Base-by-base conservation (phyloP, 2,888 invertebrate species). In the Drosophila koepferae region DNA sequence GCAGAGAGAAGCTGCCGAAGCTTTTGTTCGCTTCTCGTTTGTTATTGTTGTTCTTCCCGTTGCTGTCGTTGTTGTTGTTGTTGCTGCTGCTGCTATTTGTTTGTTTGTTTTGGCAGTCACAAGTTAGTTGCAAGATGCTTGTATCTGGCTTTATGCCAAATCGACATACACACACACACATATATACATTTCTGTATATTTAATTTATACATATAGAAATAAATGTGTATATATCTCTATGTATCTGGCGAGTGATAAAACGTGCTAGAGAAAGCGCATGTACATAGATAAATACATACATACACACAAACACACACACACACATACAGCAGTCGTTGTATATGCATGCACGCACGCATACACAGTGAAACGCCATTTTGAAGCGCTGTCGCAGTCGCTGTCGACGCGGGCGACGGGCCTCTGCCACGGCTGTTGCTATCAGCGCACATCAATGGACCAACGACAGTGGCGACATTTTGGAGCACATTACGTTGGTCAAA, bases 371-470 rank as follows among this genome's bases (percentile, higher is more conserved):
- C 86, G 90, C 86, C 88, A 85, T 85, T 85, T 85, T 85, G 84
- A 69, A 63, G 53, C 63, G 36, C 54, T 62, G 71, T 40, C 62
- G 31, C 54, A 59, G 71, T 41, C 46, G 38, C 55, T 36, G 72
- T 28, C 59, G 60, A 14, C 44, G 54, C 28, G 28, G 74, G 55
- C 59, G 66, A 58, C 72, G 67, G 46, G 28, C 28, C 65, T 56
- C 73, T 74, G 74, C 68, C 49, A 43, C 64, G 56, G 63, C 76
- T 53, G 82, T 63, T 64, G 70, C 86, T 85, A 85, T 85, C 89
- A 89, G 89, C 89, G 85, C 85, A 85, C 88, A 85, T 85, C 89
- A 86, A 88, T 86, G 86, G 86, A 86, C 90, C 90, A 86, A 83
- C 89, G 80, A 86, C 80, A 80, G 85, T 82, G 89, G 85, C 85